These are phyloP conservation scores for Epinephelus malabaricus DNA, from an alignment of 2,797 vertebrate genomes.

Conservation along the genomic window DNA sequence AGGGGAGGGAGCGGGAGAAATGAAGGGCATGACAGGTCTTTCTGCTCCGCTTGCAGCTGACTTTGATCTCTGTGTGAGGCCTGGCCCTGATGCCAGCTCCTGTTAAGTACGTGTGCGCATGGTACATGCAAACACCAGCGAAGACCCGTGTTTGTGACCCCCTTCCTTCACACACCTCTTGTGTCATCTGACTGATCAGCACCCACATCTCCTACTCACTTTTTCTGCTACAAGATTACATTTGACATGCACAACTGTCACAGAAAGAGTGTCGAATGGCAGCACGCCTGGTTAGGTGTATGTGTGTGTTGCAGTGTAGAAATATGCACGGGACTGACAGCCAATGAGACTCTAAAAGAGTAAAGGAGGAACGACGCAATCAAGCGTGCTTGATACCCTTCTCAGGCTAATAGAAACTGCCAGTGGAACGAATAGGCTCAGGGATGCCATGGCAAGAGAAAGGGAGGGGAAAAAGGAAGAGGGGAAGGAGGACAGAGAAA, in stretches of 20 bases:
- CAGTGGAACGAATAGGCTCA: conserved; percentile 83
- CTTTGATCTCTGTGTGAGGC: conserved; percentile 74
- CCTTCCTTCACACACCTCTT: conserved; percentile 7
- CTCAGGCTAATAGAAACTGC: conserved; percentile 82
- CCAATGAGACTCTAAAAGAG: conserved; percentile 69
- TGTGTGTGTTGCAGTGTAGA: conserved; percentile 31
- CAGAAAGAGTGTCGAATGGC: conserved; percentile 41
- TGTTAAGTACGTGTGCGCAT: conserved; percentile 16
- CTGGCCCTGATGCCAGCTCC: conserved; percentile 47
- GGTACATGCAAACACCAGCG: conserved; percentile 16
- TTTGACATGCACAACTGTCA: conserved; percentile 45
- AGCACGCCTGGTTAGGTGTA: conserved; percentile 38
- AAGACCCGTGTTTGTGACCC: background rate
- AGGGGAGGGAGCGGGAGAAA: conserved; percentile 25
- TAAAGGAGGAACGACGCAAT: conserved; percentile 69
- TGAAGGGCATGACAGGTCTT: conserved; percentile 55
- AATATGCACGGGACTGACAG: conserved; percentile 54
- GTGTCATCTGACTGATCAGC: conserved; percentile 32
- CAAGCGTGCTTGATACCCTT: conserved; percentile 79
- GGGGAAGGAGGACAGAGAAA: background rate
- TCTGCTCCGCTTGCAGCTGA: conserved; percentile 59
- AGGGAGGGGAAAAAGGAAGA: conserved; percentile 28
- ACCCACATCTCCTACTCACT: conserved; percentile 18
- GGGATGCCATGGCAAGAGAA: conserved; percentile 55
- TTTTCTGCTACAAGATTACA: conserved; percentile 35